Base-by-base conservation (phyloP, 2,888 invertebrate species). In the Drosophila nigricruria region DNA sequence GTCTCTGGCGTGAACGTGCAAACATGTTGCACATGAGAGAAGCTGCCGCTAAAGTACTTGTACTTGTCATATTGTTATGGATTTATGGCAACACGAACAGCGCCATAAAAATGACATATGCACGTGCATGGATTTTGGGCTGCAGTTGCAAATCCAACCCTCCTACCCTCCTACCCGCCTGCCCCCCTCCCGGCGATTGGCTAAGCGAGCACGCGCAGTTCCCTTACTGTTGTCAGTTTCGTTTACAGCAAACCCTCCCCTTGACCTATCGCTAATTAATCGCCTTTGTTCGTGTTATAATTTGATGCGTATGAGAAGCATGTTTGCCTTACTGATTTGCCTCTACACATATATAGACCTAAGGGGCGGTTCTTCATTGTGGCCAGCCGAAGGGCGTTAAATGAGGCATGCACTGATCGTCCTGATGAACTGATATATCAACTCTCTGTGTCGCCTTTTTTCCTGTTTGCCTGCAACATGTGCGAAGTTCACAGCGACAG, bases 61-160 rank as follows among this genome's bases (percentile, higher is more conserved):
- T 91, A 91, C 90, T 90, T 90, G 92, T 91, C 92, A 91, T 91
- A 91, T 92, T 89, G 90, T 88, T 92, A 92, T 91, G 89, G 91
- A 92, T 91, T 91, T 92, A 91, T 92, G 92, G 89, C 92, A 90
- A 90, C 91, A 91, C 91, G 90, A 91, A 82, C 80, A 89, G 87
- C 86, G 82, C 88, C 85, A 90, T 89, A 82, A 89, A 90, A 90
- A 90, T 87, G 87, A 85, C 90, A 87, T 79, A 90, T 87, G 90
- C 89, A 86, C 85, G 77, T 90, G 90, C 69, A 70, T 81, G 70
- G 67, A 71, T 64, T 70, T 62, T 43, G 73, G 67, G 62, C 70
- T 57, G 77, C 79, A 73, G 65, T 72, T 73, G 79, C 69, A 73
- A 75, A 85, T 80, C 67, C 67, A 59, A 47, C 47, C 47, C 47